Evolutionary conservation across 2,113 vertebrate species (phyloP).

Genomic region (Copsychus sechellarum): DNA sequence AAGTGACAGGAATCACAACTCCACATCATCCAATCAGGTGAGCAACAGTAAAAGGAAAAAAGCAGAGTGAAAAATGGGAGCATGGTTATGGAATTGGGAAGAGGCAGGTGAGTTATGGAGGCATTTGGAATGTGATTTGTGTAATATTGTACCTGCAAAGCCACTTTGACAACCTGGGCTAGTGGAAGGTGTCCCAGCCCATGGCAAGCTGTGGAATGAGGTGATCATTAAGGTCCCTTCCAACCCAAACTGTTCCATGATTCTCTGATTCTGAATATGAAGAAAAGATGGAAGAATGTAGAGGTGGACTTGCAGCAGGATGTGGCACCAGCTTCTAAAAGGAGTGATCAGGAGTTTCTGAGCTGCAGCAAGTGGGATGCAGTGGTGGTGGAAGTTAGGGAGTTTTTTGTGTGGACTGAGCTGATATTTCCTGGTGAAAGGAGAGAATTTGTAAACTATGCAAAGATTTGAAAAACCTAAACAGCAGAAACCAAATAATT

Average conservation of each 20-base stretch:
- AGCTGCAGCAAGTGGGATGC: neutral
- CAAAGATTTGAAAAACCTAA: neutral
- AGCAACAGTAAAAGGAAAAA: neutral
- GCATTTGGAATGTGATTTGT: neutral
- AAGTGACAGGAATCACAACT: neutral
- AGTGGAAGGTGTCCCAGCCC: neutral
- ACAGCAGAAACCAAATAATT: constrained; percentile 4
- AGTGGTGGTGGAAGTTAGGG: neutral
- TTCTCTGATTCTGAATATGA: neutral
- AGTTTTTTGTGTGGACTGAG: neutral
- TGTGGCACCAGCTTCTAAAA: neutral
- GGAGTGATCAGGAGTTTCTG: neutral
- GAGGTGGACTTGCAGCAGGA: neutral
- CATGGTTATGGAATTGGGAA: fast-evolving
- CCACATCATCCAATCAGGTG: fast-evolving
- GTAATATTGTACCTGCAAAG: neutral
- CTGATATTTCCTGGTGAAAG: neutral
- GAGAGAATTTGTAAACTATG: neutral
- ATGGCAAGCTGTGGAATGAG: neutral
- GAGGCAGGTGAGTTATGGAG: neutral
- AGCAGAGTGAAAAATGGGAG: neutral
- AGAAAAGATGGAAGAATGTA: neutral
- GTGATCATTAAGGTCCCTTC: neutral
- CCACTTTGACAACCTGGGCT: neutral
- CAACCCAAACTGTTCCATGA: neutral